Evolutionary conservation across 2,113 vertebrate genomes (phyloP).

Genomic region (Camelus dromedarius): DNA sequence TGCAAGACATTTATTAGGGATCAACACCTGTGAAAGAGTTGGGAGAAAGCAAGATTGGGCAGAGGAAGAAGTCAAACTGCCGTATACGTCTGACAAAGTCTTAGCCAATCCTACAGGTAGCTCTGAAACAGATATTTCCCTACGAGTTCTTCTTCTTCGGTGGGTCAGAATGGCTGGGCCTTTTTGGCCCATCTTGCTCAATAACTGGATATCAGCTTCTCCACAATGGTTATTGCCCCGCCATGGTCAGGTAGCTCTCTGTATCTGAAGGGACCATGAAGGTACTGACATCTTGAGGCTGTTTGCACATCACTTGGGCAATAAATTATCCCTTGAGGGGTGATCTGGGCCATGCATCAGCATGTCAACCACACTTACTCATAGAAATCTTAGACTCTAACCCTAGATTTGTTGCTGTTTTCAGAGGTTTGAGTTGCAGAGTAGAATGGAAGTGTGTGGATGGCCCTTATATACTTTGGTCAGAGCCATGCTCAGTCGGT

Average conservation of each 20-base stretch:
- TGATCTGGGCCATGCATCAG: not conserved
- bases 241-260: not conserved
- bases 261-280: not conserved
- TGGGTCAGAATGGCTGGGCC: not conserved
- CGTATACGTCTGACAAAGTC: not conserved
- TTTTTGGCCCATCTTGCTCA: not conserved
- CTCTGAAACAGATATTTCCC: not conserved
- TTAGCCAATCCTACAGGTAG: not conserved
- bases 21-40: not conserved
- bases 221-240: not conserved
- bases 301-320: not conserved
- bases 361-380: not conserved
- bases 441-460: not conserved
- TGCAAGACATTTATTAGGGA: not conserved
- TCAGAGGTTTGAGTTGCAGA: not conserved
- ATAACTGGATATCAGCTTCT: not conserved
- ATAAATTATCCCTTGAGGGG: not conserved
- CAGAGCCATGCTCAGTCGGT: not conserved
- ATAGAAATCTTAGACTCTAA: slow-evolving; percentile 25
- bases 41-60: not conserved
- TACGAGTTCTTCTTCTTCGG: not conserved
- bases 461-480: not conserved
- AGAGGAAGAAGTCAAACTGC: not conserved
- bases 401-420: not conserved
- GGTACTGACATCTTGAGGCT: not conserved